Conservation (phyloP, 2,113 vertebrate genomes). For the Aviceda subcristata region DNA sequence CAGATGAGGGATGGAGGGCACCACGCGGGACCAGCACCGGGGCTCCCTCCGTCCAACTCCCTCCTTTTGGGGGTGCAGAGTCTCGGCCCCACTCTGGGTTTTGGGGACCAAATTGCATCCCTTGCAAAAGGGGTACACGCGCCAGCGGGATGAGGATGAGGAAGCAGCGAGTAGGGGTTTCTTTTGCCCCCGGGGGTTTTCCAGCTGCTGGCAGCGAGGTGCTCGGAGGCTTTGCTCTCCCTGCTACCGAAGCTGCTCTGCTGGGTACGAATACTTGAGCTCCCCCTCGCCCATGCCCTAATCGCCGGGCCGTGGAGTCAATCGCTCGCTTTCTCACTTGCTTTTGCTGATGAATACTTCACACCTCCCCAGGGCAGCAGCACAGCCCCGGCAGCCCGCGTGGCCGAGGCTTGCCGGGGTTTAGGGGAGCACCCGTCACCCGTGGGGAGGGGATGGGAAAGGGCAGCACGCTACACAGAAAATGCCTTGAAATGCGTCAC, state of each 20-base stretch:
- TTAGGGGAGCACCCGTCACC: no score
- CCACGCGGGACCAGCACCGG: accelerated
- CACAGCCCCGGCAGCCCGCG: not conserved
- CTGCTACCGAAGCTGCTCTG: accelerated
- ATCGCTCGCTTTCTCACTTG: accelerated
- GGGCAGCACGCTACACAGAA: not conserved
- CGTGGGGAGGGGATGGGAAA: not conserved
- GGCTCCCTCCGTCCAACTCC: not conserved
- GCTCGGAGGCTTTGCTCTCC: not conserved
- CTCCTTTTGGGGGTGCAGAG: not conserved
- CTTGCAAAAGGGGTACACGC: accelerated
- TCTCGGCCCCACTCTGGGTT: accelerated
- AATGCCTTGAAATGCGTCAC: not conserved
- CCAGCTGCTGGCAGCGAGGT: not conserved
- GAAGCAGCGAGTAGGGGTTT: accelerated
- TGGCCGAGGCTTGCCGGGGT: not conserved
- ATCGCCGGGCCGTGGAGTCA: accelerated
- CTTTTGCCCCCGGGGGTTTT: accelerated
- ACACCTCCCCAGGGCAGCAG: accelerated
- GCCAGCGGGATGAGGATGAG: accelerated
- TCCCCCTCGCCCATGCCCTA: accelerated
- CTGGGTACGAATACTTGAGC: not conserved
- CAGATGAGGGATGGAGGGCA: not conserved
- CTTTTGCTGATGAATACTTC: not conserved
- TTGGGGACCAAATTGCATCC: not conserved